These are phyloP conservation scores for Ichneumon xanthorius DNA, from an alignment of 2,888 invertebrate species.

Conservation along the genomic window DNA sequence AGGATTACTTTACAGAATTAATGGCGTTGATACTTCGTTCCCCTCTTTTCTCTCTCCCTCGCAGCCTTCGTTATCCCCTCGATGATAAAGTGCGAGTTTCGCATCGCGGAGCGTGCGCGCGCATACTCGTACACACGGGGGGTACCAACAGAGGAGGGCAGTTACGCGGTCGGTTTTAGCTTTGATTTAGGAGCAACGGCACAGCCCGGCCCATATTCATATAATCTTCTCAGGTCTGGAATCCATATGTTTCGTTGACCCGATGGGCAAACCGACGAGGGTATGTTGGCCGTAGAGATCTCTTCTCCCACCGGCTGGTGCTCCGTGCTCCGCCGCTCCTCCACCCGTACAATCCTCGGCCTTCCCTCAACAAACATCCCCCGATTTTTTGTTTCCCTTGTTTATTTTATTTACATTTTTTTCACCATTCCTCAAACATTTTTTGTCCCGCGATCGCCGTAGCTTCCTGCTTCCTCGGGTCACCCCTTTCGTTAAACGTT, in stretches of 20 bases:
- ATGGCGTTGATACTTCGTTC: constrained; percentile 8
- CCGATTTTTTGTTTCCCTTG: constrained; percentile 19
- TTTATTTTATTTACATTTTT: constrained; percentile 8
- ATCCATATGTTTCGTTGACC: constrained; percentile 77
- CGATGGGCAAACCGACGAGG: constrained; percentile 57
- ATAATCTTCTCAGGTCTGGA: constrained; percentile 77
- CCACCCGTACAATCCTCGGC: constrained; percentile 45
- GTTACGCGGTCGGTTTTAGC: constrained; percentile 71
- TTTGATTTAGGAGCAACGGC: constrained; percentile 76
- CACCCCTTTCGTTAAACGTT: constrained; percentile 23
- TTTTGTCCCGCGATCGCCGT: constrained; percentile 33
- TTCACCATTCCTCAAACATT: constrained; percentile 33
- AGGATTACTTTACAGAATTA: constrained; percentile 15
- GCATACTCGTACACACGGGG: background rate
- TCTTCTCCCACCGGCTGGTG: constrained; percentile 46
- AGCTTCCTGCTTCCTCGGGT: constrained; percentile 34
- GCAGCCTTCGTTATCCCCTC: constrained; percentile 72
- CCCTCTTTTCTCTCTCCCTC: constrained; percentile 29
- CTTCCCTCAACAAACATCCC: constrained; percentile 52
- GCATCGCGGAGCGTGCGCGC: background rate
- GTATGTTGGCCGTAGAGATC: constrained; percentile 63
- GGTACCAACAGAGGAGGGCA: constrained; percentile 20
- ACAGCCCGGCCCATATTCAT: constrained; percentile 74
- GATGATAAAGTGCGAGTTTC: constrained; percentile 75
- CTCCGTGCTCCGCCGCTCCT: constrained; percentile 44